Percentiles rank a stretch among this genome's conserved stretches.
Conservation (phyloP, 1,140 invertebrate genomes). For the Sesamia nonagrioides region DNA sequence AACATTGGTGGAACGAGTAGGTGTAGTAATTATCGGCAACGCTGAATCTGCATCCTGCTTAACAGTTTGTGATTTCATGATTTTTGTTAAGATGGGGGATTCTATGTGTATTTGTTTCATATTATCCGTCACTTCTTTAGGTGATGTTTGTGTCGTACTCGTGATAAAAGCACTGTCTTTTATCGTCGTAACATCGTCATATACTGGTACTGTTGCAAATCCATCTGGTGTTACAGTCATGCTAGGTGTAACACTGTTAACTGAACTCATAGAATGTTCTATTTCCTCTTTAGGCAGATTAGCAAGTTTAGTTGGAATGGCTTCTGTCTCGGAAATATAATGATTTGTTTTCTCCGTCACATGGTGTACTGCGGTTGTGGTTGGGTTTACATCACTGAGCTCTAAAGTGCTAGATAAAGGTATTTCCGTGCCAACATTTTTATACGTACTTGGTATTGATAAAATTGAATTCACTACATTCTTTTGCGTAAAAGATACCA, state of each 20-base stretch:
- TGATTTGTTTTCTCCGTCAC: neutral
- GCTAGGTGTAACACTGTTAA: neutral
- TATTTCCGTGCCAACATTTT: neutral
- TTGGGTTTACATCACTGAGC: neutral
- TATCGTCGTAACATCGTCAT: neutral
- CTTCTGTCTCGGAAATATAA: neutral
- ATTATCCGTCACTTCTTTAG: neutral
- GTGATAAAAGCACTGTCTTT: neutral
- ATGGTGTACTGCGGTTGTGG: neutral
- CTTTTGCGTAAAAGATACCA: neutral
- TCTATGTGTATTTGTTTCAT: neutral
- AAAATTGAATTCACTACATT: neutral
- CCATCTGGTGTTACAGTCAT: neutral
- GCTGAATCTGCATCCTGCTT: neutral
- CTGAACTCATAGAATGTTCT: neutral
- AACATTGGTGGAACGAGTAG: neutral
- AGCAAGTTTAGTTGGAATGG: neutral
- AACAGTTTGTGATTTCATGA: neutral
- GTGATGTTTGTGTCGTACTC: neutral
- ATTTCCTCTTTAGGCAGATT: neutral
- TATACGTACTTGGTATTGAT: neutral
- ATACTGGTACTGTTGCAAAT: neutral
- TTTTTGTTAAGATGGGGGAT: neutral
- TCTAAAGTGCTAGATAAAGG: neutral
- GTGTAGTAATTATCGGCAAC: neutral